These are phyloP conservation scores for Silurus lanzhouensis DNA, from an alignment of 2,797 vertebrate genomes.

Conservation along the genomic window DNA sequence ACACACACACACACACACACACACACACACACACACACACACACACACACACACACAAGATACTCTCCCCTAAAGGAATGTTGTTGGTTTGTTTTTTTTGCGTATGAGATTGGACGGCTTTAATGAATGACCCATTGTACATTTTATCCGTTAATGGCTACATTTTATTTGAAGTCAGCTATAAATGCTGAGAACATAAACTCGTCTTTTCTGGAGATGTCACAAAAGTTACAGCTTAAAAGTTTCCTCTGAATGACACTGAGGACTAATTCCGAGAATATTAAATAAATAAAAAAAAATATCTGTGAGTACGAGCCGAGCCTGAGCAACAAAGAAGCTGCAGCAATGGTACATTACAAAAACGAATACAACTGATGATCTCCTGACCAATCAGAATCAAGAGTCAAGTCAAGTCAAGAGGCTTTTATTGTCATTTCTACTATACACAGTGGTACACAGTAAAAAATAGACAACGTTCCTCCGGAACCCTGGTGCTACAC, in stretches of 20 bases:
- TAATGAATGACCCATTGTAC: no score
- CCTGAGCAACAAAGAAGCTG: not conserved
- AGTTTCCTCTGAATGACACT: not conserved
- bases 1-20: conserved; percentile 18
- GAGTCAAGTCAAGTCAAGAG: no score
- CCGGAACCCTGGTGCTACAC: no score
- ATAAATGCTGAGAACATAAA: not conserved
- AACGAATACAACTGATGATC: no score
- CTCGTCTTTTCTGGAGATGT: not conserved
- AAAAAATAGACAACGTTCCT: no score
- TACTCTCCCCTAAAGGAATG: not conserved
- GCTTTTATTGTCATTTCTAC: no score
- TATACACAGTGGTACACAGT: no score
- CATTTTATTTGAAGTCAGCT: not conserved
- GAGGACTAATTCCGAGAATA: not conserved
- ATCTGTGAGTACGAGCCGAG: not conserved
- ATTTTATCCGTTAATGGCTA: not conserved
- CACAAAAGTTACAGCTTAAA: not conserved
- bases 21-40: not conserved
- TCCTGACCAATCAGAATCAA: not conserved
- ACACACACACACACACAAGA: not conserved
- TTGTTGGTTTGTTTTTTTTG: not conserved
- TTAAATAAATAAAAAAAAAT: not conserved
- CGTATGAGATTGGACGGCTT: not conserved
- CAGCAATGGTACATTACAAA: no score